Conservation (phyloP, 2,113 vertebrate genomes). For the Notarius lentiginosus region DNA sequence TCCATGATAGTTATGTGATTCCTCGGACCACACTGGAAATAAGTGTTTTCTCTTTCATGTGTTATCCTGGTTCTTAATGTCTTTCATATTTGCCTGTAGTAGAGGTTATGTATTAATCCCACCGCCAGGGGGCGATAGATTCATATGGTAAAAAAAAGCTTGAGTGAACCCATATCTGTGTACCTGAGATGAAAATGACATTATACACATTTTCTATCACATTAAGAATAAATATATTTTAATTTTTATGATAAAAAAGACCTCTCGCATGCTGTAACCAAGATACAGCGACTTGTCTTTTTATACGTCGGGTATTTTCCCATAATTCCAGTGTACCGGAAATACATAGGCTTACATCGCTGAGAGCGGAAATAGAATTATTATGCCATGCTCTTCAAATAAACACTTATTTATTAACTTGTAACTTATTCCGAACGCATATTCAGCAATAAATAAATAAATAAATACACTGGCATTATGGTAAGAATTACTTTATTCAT, state of each 20-base stretch:
- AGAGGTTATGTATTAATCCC: neutral
- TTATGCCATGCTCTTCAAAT: neutral
- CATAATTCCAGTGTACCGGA: constrained; percentile 12
- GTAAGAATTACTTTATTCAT: constrained; percentile 2
- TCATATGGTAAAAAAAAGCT: neutral
- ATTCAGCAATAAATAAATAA: neutral
- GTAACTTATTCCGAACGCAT: neutral
- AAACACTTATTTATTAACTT: neutral
- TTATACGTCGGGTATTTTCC: constrained; percentile 27
- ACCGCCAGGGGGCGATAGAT: neutral
- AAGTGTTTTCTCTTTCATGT: no score
- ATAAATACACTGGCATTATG: neutral
- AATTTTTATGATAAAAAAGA: neutral
- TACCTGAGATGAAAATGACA: neutral
- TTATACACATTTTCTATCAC: neutral
- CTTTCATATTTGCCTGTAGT: no score
- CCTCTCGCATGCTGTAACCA: neutral
- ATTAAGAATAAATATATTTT: neutral
- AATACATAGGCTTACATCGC: neutral
- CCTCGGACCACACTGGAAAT: no score
- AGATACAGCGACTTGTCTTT: neutral
- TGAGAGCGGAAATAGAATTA: neutral
- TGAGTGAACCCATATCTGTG: neutral
- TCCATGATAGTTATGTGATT: no score
- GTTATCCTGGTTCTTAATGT: no score